Evolutionary conservation across 2,113 vertebrate genomes (phyloP).

Genomic region (Acanthisitta chloris): DNA sequence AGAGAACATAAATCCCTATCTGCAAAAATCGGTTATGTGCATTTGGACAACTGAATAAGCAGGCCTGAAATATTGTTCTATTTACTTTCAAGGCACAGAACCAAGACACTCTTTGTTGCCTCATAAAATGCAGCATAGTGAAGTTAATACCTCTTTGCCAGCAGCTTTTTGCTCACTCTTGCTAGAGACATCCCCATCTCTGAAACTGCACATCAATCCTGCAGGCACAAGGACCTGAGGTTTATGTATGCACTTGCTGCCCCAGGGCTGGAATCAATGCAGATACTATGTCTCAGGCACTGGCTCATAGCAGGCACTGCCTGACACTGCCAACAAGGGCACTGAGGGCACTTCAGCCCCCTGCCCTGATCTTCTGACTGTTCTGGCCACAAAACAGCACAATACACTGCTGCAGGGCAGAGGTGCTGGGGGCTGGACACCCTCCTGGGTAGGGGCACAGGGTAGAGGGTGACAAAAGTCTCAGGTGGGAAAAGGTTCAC

Average conservation of each 20-base stretch:
- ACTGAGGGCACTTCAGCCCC: not conserved
- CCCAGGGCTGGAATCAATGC: not conserved
- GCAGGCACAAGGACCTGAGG: not conserved
- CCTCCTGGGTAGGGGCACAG: fast-evolving
- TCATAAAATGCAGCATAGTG: conserved; percentile 61
- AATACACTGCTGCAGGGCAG: fast-evolving
- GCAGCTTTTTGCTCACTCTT: conserved; percentile 36
- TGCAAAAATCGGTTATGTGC: conserved; percentile 64
- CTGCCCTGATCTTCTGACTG: not conserved
- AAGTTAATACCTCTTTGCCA: conserved; percentile 58
- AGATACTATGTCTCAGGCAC: fast-evolving
- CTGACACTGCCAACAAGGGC: not conserved
- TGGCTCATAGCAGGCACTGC: not conserved
- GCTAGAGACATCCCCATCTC: not conserved
- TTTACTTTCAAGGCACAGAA: conserved; percentile 67
- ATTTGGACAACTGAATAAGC: conserved; percentile 68
- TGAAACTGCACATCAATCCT: not conserved
- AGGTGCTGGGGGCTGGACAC: not conserved
- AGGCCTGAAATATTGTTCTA: conserved; percentile 65
- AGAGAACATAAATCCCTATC: conserved; percentile 65
- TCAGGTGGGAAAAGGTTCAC: not conserved
- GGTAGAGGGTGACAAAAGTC: fast-evolving
- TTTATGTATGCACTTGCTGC: not conserved
- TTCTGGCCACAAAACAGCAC: not conserved
- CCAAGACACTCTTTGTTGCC: conserved; percentile 60